Base-by-base conservation (phyloP, 2,113 vertebrate species). In the Lophochroa leadbeateri region DNA sequence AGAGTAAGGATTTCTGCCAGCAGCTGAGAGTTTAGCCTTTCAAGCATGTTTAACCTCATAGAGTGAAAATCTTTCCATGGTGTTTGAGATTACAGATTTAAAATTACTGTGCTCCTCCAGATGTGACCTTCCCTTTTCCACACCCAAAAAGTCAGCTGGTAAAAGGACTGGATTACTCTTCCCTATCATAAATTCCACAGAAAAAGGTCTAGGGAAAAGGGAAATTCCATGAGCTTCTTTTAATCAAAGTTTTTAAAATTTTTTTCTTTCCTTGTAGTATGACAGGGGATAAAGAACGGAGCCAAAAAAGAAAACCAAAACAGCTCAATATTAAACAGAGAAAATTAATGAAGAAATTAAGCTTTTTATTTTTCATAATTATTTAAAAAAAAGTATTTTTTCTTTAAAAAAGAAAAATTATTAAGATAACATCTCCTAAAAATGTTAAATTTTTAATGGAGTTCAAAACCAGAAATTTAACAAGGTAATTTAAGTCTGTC, bases 71-170 rank as follows among this genome's bases (percentile, higher is more conserved):
- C 47, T 86, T 93, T 82, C 69, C 29, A 41, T 65, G 43, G 29
- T 37, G 27, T 68, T 90, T 86, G 60, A 90, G 68, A 29, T 86
- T 74, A 60, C 37, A 81, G 37, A 63, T 81, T 63, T 70, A 67
- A 86, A 90, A 90, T 88, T 76, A 57, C 29, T 60, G 13, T 90
- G 43, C 6, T 74, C 14, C 18, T 88, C 76, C 82, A 93, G 79
- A 95, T 86, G 85, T 88, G 88, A 78, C 77, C 46, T 81, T 83
- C 71, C 15, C 64, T 91, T 86, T 33, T 39, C 71, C 76, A 79
- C 57, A 86, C 25, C 37, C 50, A 93, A 41, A 18, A 70, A 83
- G 18, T 37, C 55, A 86, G 43, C 39, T 71, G 75, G 31, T 70
- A 43, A 77, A 94, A 90, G 43, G 20, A 60, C 53, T 44, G 18